Percentiles rank a stretch among this genome's conserved stretches.
Conservation (phyloP, 2,888 invertebrate genomes). For the Eristalis pertinax region DNA sequence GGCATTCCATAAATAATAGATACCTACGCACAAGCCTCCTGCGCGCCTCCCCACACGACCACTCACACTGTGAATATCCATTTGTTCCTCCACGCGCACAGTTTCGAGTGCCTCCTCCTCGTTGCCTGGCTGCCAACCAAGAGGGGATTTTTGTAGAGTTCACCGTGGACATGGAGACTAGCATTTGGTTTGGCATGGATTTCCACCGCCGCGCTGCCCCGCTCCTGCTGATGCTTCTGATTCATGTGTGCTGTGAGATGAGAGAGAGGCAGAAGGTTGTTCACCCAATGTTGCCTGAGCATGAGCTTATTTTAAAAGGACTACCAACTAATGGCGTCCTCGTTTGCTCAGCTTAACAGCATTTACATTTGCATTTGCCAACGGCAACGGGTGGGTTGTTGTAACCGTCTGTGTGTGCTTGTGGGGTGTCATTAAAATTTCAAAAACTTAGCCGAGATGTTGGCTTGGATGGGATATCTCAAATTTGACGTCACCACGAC, state of each 20-base stretch:
- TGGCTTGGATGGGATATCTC: neutral
- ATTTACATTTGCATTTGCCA: slow-evolving; percentile 54
- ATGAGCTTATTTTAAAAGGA: slow-evolving; percentile 36
- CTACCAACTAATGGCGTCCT: slow-evolving; percentile 46
- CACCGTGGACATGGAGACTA: neutral
- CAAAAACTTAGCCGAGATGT: neutral
- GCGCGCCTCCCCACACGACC: neutral
- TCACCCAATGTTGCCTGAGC: slow-evolving; percentile 35
- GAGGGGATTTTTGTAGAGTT: neutral
- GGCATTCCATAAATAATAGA: slow-evolving; percentile 48
- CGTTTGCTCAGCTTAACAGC: slow-evolving; percentile 60
- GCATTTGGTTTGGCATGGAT: slow-evolving; percentile 29
- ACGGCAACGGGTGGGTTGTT: slow-evolving; percentile 20
- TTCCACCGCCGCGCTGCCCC: neutral
- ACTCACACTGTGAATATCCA: neutral
- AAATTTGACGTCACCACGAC: neutral
- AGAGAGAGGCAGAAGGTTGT: slow-evolving; percentile 41
- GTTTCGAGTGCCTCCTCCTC: neutral
- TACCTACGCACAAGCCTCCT: neutral
- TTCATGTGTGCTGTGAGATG: slow-evolving; percentile 19
- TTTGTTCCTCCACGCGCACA: neutral
- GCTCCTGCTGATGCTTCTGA: too few species aligned
- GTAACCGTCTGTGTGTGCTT: neutral
- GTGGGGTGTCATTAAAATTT: neutral
- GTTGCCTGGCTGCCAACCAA: neutral